Conservation (phyloP, 2,113 vertebrate genomes). For the Azemiops feae region DNA sequence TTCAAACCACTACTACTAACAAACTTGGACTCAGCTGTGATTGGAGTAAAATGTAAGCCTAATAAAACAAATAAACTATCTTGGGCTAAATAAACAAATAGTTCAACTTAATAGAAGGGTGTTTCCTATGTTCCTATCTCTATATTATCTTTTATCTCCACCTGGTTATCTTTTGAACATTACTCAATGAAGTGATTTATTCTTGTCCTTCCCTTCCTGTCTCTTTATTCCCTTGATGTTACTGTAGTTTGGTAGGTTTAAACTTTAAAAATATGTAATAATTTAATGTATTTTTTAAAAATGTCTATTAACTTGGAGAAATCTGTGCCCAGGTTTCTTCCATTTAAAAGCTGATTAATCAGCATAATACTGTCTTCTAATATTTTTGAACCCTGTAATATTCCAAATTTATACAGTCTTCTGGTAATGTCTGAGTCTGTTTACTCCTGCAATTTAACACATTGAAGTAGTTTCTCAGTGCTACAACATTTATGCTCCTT, state of each 20-base stretch:
- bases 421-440: slow-evolving; percentile 13
- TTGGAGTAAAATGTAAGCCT: neutral
- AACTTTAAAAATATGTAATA: neutral
- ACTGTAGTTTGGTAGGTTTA: slow-evolving; percentile 19
- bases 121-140: neutral
- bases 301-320: slow-evolving; percentile 8
- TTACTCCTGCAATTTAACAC: slow-evolving; percentile 32
- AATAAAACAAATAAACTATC: neutral
- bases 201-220: neutral
- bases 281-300: slow-evolving; percentile 1
- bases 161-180: neutral
- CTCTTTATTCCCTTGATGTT: neutral
- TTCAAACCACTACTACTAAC: neutral
- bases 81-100: neutral
- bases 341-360: slow-evolving; percentile 48
- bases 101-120: neutral
- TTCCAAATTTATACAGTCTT: slow-evolving; percentile 37
- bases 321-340: neutral
- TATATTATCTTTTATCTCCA: neutral
- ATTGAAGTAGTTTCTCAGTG: neutral
- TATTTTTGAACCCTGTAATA: slow-evolving; percentile 45
- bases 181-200: neutral
- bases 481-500: slow-evolving; percentile 35
- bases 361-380: slow-evolving; percentile 47
- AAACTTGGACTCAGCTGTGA: neutral